Evolutionary conservation across 2,888 invertebrate species (phyloP).

Genomic region (Bembecia ichneumoniformis): DNA sequence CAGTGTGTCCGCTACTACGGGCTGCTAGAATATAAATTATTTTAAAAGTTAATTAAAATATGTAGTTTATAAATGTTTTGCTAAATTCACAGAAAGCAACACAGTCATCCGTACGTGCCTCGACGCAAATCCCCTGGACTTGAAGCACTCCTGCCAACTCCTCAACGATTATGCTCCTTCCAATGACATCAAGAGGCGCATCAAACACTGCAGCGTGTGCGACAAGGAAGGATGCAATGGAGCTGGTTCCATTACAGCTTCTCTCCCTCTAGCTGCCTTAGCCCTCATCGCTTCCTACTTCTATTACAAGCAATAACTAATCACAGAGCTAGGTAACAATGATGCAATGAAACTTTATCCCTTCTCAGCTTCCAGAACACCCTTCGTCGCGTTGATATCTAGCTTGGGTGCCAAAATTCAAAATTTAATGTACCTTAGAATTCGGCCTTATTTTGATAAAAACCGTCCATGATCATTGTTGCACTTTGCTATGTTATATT

Average conservation of each 20-base stretch:
- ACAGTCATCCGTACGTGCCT: conserved; percentile 50
- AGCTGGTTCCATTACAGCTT: conserved; percentile 41
- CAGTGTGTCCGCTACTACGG: too few relatives aligned
- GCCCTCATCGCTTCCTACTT: conserved; percentile 44
- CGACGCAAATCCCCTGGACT: conserved; percentile 42
- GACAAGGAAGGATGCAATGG: conserved; percentile 69
- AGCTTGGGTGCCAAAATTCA: conserved; percentile 2
- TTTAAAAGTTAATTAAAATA: too few relatives aligned
- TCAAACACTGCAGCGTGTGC: conserved; percentile 57
- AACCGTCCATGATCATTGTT: conserved; percentile 41
- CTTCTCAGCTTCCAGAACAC: background rate
- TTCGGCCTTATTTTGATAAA: conserved; percentile 6
- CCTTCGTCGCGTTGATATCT: conserved; percentile 1
- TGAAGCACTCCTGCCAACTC: conserved; percentile 39
- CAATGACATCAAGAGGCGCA: conserved; percentile 21
- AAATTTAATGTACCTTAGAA: background rate
- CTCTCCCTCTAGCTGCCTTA: conserved; percentile 42
- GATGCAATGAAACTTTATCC: conserved; percentile 3
- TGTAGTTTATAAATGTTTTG: background rate
- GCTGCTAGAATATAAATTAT: background rate
- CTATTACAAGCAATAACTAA: conserved; percentile 46
- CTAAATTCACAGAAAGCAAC: conserved; percentile 37
- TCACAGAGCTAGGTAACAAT: conserved; percentile 5
- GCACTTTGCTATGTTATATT: conserved; percentile 31
- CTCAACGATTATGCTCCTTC: conserved; percentile 23